A percentile compares a stretch with the other conserved stretches of the same genome.
phyloP scores from a whole-genome alignment of 2,113 vertebrate species.

The Nicator chloris region DNA sequence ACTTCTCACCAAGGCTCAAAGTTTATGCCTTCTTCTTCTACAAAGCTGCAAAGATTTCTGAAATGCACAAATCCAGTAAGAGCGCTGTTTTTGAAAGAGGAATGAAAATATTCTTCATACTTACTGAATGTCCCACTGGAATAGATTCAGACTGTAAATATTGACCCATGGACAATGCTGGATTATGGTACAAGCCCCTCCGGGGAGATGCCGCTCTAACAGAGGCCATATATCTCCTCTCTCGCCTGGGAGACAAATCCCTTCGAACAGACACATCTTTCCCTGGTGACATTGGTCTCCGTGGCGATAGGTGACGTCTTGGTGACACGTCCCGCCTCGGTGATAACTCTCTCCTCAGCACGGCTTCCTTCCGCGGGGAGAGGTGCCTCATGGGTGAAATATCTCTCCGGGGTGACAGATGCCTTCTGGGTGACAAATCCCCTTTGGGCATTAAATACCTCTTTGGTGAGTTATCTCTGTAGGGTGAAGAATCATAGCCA shows the following conservation, averaged over 20 bases:
- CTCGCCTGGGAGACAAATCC: conserved; percentile 90
- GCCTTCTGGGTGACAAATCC: conserved; percentile 79
- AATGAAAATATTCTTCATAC: conserved; percentile 38
- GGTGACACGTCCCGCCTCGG: conserved; percentile 87
- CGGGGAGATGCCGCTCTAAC: conserved; percentile 87
- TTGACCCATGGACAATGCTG: conserved; percentile 79
- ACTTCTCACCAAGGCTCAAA: background rate
- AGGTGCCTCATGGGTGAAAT: conserved; percentile 82
- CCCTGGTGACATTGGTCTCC: conserved; percentile 85
- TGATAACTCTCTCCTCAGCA: conserved; percentile 79
- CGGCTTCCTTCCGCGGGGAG: conserved; percentile 81
- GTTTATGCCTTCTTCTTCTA: background rate
- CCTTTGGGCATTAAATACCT: conserved; percentile 88
- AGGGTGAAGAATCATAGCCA: conserved; percentile 86
- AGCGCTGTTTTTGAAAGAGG: background rate
- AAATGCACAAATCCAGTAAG: background rate
- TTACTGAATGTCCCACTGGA: conserved; percentile 76
- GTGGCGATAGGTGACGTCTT: conserved; percentile 78
- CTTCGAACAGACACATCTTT: conserved; percentile 81
- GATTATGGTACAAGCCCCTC: conserved; percentile 85
- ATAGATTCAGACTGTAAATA: conserved; percentile 83
- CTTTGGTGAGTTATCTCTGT: conserved; percentile 86
- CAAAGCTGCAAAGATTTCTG: background rate
- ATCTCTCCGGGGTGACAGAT: conserved; percentile 80
- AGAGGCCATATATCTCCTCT: conserved; percentile 80